A percentile compares a stretch with the other conserved stretches of the same genome.
Evolutionary conservation across 2,113 vertebrate genomes (phyloP).

Genomic region (Salvelinus sp.): DNA sequence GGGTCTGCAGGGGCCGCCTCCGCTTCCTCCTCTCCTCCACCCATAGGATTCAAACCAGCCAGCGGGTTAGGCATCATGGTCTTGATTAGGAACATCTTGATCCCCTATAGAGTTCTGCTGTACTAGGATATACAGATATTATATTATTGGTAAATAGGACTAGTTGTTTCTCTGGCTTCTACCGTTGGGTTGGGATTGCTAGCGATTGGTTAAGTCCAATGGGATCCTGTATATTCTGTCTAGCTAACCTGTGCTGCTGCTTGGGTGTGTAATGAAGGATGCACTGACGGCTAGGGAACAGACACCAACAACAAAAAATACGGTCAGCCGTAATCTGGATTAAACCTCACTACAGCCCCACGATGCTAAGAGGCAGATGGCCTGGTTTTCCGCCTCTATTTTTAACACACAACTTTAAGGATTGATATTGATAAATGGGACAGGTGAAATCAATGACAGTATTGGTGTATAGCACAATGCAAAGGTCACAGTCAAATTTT

Average conservation of each 20-base stretch:
- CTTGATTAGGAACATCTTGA: conserved; percentile 94
- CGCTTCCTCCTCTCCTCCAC: conserved; percentile 84
- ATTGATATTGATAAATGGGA: conserved; percentile 69
- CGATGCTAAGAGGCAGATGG: conserved; percentile 87
- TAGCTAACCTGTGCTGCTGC: conserved; percentile 73
- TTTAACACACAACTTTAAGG: conserved; percentile 68
- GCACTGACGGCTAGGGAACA: conserved; percentile 71
- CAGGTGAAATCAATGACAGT: conserved; percentile 42
- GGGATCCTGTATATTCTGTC: conserved; percentile 57
- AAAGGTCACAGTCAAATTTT: conserved; percentile 15
- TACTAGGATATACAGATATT: conserved; percentile 18
- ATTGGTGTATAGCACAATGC: conserved; percentile 42
- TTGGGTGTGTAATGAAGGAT: conserved; percentile 78
- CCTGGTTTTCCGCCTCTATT: conserved; percentile 76
- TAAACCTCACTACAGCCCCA: conserved; percentile 78
- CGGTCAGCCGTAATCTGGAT: conserved; percentile 89
- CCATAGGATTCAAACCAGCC: conserved; percentile 87
- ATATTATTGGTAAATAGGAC: background rate
- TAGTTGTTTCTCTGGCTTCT: conserved; percentile 14
- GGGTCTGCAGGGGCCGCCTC: conserved; percentile 87
- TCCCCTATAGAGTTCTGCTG: conserved; percentile 23
- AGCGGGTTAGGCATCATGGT: conserved; percentile 89
- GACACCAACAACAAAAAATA: conserved; percentile 60
- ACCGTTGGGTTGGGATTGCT: conserved; percentile 40
- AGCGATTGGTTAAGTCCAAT: conserved; percentile 49